Conservation (phyloP, 2,113 vertebrate genomes). For the Macrotus californicus region DNA sequence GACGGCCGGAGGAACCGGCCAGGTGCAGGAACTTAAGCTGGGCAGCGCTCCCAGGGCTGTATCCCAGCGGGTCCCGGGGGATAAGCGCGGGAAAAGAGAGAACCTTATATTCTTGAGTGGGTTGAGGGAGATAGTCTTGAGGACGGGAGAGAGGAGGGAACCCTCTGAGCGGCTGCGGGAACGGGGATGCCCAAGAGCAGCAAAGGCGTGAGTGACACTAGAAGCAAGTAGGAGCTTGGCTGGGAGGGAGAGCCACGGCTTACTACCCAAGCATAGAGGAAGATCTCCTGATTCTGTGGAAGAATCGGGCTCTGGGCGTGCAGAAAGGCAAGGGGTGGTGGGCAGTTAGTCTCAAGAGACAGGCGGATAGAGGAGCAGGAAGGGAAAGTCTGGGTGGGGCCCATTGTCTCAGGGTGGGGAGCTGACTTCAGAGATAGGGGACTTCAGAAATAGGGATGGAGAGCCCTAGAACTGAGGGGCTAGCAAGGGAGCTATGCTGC, state of each 20-base stretch:
- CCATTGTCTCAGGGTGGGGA: background rate
- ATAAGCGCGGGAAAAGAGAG: background rate
- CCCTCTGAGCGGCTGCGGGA: background rate
- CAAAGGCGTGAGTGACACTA: background rate
- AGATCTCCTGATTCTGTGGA: background rate
- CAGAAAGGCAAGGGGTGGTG: background rate
- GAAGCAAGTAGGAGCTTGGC: background rate
- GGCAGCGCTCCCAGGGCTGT: background rate
- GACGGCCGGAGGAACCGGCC: background rate
- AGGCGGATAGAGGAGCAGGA: background rate
- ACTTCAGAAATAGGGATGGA: background rate
- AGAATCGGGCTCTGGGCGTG: background rate
- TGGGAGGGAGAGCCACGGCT: background rate
- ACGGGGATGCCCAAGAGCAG: background rate
- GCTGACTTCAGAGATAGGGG: background rate
- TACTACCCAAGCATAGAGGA: background rate
- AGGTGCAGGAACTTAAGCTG: background rate
- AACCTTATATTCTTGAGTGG: background rate
- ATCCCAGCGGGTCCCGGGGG: background rate
- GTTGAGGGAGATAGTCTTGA: background rate
- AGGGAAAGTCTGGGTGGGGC: background rate
- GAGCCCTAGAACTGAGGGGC: background rate
- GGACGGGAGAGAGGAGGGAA: background rate
- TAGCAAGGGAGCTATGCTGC: background rate
- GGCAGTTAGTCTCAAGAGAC: background rate